phyloP scores from a whole-genome alignment of 37 sponge, comb jelly and placozoan species.

The Hormiphora californensis region DNA sequence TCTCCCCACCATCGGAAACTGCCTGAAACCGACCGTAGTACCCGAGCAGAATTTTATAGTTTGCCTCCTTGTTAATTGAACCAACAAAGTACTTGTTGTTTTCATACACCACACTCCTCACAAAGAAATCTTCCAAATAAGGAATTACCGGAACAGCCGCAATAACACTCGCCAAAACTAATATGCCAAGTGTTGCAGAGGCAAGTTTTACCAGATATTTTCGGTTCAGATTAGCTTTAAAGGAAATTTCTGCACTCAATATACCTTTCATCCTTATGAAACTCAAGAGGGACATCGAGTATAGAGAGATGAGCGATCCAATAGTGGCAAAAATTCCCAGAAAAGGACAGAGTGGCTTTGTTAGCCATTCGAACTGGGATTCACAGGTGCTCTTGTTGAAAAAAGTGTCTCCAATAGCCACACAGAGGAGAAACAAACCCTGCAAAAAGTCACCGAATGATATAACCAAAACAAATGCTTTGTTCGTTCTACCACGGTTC shows the following conservation, averaged over 20 bases:
- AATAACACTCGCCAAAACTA: not conserved
- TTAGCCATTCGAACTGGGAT: slow-evolving; percentile 13
- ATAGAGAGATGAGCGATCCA: not conserved
- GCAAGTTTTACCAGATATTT: too few species aligned
- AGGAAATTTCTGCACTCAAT: not conserved
- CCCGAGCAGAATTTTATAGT: not conserved
- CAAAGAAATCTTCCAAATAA: not conserved
- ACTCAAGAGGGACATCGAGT: slow-evolving; percentile 1
- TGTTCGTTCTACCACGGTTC: not conserved
- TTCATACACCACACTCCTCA: not conserved
- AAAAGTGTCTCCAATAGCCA: not conserved
- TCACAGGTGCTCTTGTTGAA: not conserved
- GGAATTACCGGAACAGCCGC: not conserved
- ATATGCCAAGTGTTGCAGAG: too few species aligned
- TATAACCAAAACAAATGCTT: not conserved
- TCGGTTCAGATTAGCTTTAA: not conserved
- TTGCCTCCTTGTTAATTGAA: not conserved
- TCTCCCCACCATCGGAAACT: too few species aligned
- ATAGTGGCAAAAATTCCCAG: not conserved
- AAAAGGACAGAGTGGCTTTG: not conserved
- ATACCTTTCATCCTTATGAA: not conserved
- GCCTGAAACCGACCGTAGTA: not conserved
- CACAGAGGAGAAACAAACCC: not conserved
- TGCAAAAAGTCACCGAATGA: not conserved
- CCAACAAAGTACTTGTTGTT: slow-evolving; percentile 6